Conservation (phyloP, 2,113 vertebrate species). For the Pelobates fuscus region DNA sequence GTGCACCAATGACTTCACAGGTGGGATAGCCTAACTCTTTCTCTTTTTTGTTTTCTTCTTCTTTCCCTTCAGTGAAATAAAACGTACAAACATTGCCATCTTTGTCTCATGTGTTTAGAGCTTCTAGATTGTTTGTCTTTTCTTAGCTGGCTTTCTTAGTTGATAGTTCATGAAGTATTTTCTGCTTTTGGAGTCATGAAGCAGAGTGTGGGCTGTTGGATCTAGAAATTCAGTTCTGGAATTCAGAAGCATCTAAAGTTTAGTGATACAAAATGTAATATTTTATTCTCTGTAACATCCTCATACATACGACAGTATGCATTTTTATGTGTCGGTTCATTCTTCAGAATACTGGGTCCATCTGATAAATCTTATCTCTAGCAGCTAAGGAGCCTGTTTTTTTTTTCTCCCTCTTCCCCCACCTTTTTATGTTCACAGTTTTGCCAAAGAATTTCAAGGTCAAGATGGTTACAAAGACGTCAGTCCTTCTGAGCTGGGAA, state of each 20-base stretch:
- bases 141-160: slow-evolving; percentile 43
- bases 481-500: slow-evolving; percentile 92
- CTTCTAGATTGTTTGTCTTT: neutral
- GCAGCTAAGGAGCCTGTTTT: slow-evolving; percentile 9
- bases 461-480: slow-evolving; percentile 93
- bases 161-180: neutral
- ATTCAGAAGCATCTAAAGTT: neutral
- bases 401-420: slow-evolving; percentile 37
- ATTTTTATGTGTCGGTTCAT: neutral
- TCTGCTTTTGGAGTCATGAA: slow-evolving; percentile 42
- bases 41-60: slow-evolving; percentile 52
- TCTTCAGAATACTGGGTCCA: slow-evolving; percentile 18
- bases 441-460: slow-evolving; percentile 97
- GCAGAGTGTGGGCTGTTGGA: slow-evolving; percentile 46
- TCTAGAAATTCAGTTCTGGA: neutral
- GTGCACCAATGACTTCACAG: slow-evolving; percentile 61
- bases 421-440: slow-evolving; percentile 72
- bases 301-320: neutral
- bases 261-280: neutral
- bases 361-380: neutral
- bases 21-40: slow-evolving; percentile 64
- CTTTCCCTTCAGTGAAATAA: neutral
- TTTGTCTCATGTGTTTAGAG: slow-evolving; percentile 28
- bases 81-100: slow-evolving; percentile 40
- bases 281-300: neutral